Conservation (phyloP, 2,113 vertebrate species). For the Nothocercus julius region DNA sequence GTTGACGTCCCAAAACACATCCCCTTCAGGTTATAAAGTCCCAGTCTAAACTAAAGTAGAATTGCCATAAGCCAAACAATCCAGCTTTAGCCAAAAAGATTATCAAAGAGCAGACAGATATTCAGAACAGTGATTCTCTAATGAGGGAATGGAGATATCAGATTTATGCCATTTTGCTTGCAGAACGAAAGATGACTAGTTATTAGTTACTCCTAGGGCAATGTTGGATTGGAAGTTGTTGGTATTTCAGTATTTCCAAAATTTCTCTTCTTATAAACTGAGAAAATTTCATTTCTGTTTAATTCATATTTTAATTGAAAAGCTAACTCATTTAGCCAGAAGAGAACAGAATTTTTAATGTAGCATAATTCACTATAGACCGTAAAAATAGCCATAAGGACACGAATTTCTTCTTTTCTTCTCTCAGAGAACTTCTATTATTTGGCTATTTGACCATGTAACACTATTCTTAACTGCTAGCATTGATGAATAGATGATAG, state of each 20-base stretch:
- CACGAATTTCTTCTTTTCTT: neutral
- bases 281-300: neutral
- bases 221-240: neutral
- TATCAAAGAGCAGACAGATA: neutral
- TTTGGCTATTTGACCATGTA: neutral
- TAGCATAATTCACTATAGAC: neutral
- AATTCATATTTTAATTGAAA: neutral
- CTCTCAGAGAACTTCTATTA: neutral
- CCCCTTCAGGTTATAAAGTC: fast-evolving
- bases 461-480: neutral
- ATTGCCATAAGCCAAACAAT: neutral
- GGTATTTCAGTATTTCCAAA: neutral
- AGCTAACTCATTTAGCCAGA: neutral
- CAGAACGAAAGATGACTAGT: neutral
- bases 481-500: neutral
- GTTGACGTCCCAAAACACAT: neutral
- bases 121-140: neutral
- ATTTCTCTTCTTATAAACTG: neutral
- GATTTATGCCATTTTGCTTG: neutral
- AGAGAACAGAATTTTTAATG: neutral
- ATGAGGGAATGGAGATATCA: neutral
- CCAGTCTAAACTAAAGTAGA: neutral
- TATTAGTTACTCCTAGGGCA: neutral
- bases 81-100: neutral
- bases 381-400: neutral